phyloP scores from a whole-genome alignment of 2,888 invertebrate species.

The Druceiella hillmani region DNA sequence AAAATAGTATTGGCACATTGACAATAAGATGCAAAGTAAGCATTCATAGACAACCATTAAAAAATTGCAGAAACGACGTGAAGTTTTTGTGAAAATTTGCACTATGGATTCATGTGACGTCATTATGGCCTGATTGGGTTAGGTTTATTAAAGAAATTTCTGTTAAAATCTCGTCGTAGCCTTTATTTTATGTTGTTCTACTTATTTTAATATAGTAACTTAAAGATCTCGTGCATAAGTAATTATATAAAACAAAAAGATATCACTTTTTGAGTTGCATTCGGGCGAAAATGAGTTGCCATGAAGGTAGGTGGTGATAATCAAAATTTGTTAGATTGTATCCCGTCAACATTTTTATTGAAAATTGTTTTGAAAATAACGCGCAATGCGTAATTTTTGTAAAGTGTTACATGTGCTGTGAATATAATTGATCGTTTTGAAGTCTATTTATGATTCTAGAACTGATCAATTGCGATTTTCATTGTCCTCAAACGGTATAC shows the following conservation, averaged over 20 bases:
- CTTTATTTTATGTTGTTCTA: slow-evolving; percentile 55
- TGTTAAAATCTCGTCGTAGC: slow-evolving; percentile 61
- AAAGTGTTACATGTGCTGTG: no score
- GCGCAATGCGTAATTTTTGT: no score
- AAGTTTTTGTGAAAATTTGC: no score
- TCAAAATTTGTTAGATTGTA: slow-evolving; percentile 51
- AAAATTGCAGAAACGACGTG: no score
- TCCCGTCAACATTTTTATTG: slow-evolving; percentile 22
- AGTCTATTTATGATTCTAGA: slow-evolving; percentile 22
- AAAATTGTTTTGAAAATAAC: no score
- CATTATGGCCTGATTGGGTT: slow-evolving; percentile 67
- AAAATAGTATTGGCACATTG: no score
- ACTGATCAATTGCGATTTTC: slow-evolving; percentile 22
- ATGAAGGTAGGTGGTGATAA: slow-evolving; percentile 80
- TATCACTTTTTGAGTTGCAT: slow-evolving; percentile 42
- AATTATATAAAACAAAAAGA: slow-evolving; percentile 47
- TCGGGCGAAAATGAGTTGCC: slow-evolving; percentile 80
- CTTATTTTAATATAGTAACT: slow-evolving; percentile 51
- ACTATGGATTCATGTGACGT: slow-evolving; percentile 50
- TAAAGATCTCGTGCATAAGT: slow-evolving; percentile 48
- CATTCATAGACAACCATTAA: no score
- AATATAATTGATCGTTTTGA: slow-evolving; percentile 10
- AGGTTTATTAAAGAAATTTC: slow-evolving; percentile 64
- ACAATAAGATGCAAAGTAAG: no score
- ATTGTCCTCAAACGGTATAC: slow-evolving; percentile 15